phyloP scores from a whole-genome alignment of 2,888 invertebrate genomes.

The Mythimna lalbum region DNA sequence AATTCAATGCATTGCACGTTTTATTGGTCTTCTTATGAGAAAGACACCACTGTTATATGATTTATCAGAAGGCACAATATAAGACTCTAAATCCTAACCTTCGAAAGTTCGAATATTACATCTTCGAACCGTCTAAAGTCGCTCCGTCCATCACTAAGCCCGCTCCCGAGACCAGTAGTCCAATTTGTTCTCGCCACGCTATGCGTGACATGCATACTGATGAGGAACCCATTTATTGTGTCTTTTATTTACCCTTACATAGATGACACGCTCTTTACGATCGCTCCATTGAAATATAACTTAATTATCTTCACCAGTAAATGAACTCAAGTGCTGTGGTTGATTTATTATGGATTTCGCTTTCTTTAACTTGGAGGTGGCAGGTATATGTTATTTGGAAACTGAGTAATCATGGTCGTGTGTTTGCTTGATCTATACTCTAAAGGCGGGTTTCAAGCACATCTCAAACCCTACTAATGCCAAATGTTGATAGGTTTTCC shows the following conservation, averaged over 20 bases:
- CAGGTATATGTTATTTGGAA: not conserved
- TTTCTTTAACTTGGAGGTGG: too few species aligned
- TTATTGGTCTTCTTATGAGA: too few species aligned
- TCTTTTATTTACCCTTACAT: conserved; percentile 43
- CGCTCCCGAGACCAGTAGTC: conserved; percentile 50
- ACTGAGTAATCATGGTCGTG: not conserved
- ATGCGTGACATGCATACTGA: conserved; percentile 66
- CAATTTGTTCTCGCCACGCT: conserved; percentile 64
- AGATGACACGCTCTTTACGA: conserved; percentile 43
- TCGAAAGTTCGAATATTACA: not conserved
- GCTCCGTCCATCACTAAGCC: conserved; percentile 31
- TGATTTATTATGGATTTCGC: conserved; percentile 19
- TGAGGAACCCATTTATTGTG: conserved; percentile 49
- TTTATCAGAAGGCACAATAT: too few species aligned
- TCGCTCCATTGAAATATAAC: conserved; percentile 29
- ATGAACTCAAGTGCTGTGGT: conserved; percentile 21
- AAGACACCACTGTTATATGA: too few species aligned
- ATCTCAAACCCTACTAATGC: too few species aligned
- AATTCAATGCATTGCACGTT: too few species aligned
- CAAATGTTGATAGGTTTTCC: too few species aligned
- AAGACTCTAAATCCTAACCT: too few species aligned
- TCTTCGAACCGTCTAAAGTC: not conserved
- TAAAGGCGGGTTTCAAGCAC: too few species aligned
- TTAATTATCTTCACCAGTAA: conserved; percentile 40
- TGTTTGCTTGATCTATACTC: conserved; percentile 1